Evolutionary conservation across 2,797 vertebrate genomes (phyloP), one percentile per base, ranked within the genome.

Genomic region (Ibycter americanus): DNA sequence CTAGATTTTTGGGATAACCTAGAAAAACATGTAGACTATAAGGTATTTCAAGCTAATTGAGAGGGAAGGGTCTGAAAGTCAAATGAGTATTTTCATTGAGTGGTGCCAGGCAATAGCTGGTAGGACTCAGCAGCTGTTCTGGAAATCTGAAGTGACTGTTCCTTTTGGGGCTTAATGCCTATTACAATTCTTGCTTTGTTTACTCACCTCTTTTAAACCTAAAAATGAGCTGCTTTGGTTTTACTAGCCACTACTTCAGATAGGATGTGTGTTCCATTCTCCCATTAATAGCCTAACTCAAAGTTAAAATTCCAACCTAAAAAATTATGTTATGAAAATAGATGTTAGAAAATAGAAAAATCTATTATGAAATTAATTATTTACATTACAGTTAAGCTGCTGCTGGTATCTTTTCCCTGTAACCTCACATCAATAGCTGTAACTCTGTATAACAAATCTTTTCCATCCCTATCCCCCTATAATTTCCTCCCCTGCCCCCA

Each of bases 11-110:
- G 23, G 87, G 44, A 17, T 92, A 55, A 56, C 27, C 38, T 81
- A 34, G 62, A 34, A 73, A 23, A 81, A 20, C 0, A 0, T n/a
- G 31, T 56, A 29, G 36, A 29, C 38, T 58, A 11, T 14, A n/a
- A 68, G 29, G 36, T 56, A 16, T 84, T 51, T 61, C 46, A 73
- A 68, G 26, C 61, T 54, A 32, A 44, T 65, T 12, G 34, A 38
- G 78, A 87, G n/a, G 19, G 63, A 77, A 72, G 19, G 4, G 34
- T 78, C 68, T 71, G 70, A 31, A 93, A 93, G 34, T 67, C 49
- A 34, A 83, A n/a, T 31, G 49, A 27, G 3, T 74, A 2, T 81
- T 93, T 93, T 86, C 51, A 36, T 12, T 66, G 66, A 72, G 55
- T 38, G 25, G 36, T 86, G 72, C 54, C 25, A 49, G 61, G 32